Evolutionary conservation across 2,797 vertebrate genomes (phyloP).

Genomic region (Anguilla marmorata): DNA sequence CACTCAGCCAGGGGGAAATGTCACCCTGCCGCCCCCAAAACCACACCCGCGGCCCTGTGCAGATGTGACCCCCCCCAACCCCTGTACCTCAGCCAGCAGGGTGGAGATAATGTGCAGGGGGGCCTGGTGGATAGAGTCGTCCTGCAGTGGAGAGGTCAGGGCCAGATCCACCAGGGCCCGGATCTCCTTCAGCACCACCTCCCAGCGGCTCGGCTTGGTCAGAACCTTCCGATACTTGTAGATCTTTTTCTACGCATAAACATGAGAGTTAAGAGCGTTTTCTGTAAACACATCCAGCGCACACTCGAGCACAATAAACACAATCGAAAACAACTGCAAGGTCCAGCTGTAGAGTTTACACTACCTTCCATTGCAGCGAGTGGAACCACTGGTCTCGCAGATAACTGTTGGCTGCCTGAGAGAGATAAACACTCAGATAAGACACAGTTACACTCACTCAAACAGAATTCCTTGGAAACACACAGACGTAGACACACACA

Average conservation of each 20-base stretch:
- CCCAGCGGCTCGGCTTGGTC: conserved; percentile 96
- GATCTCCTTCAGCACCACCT: conserved; percentile 98
- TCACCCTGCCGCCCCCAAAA: neutral
- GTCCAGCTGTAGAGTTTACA: conserved; percentile 42
- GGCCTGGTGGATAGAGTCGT: conserved; percentile 96
- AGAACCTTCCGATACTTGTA: conserved; percentile 98
- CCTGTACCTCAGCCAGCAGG: conserved; percentile 89
- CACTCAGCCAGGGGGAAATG: neutral
- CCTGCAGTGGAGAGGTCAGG: conserved; percentile 91
- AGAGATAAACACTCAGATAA: conserved; percentile 34
- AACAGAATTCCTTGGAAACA: conserved; percentile 31
- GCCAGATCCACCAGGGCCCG: conserved; percentile 97
- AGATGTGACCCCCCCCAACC: neutral
- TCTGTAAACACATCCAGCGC: conserved; percentile 2
- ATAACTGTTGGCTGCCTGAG: conserved; percentile 98
- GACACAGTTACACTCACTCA: conserved; percentile 16
- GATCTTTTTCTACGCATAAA: conserved; percentile 88
- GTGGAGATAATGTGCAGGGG: conserved; percentile 97
- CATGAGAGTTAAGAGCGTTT: neutral
- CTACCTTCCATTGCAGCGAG: conserved; percentile 99
- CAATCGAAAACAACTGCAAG: conserved; percentile 17
- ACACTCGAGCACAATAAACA: neutral
- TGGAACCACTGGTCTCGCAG: conserved; percentile 99
- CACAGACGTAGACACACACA: conserved; percentile 21
- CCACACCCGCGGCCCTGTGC: neutral